Percentiles rank a stretch among this genome's conserved stretches.
Conservation (phyloP, 2,113 vertebrate genomes). For the Paedocypris sp. region DNA sequence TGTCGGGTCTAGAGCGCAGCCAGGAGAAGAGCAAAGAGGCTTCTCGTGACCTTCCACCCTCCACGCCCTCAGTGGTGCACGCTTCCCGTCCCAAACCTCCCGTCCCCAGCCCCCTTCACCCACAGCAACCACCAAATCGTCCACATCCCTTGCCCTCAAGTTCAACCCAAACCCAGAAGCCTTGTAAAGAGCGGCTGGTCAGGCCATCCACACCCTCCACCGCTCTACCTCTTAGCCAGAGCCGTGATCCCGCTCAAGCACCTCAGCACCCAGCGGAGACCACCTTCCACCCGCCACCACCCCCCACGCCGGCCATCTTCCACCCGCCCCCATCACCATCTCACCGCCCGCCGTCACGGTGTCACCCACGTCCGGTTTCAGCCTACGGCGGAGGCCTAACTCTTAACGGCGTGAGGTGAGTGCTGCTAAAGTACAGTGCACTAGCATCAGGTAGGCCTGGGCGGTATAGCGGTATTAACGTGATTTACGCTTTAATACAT, state of each 20-base stretch:
- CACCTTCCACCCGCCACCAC: conserved; percentile 42
- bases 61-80: conserved; percentile 47
- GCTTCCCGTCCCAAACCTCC: conserved; percentile 49
- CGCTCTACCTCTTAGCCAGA: conserved; percentile 55
- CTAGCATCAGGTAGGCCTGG: too few species aligned
- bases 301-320: conserved; percentile 47
- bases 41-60: conserved; percentile 63
- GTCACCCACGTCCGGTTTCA: conserved; percentile 66
- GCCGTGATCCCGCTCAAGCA: conserved; percentile 50
- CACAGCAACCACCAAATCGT: conserved; percentile 42
- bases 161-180: conserved; percentile 44
- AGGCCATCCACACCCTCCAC: conserved; percentile 45
- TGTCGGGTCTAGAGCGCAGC: conserved; percentile 95
- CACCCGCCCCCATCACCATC: conserved; percentile 52
- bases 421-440: not conserved
- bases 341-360: conserved; percentile 66
- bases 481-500: too few species aligned
- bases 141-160: conserved; percentile 42
- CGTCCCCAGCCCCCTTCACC: conserved; percentile 60
- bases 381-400: conserved; percentile 79
- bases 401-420: conserved; percentile 89
- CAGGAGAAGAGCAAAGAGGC: conserved; percentile 92
- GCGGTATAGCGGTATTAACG: too few species aligned
- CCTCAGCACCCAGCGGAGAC: conserved; percentile 47
- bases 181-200: conserved; percentile 41